Conservation (phyloP, 1,140 invertebrate species). For the Drosophila persimilis region DNA sequence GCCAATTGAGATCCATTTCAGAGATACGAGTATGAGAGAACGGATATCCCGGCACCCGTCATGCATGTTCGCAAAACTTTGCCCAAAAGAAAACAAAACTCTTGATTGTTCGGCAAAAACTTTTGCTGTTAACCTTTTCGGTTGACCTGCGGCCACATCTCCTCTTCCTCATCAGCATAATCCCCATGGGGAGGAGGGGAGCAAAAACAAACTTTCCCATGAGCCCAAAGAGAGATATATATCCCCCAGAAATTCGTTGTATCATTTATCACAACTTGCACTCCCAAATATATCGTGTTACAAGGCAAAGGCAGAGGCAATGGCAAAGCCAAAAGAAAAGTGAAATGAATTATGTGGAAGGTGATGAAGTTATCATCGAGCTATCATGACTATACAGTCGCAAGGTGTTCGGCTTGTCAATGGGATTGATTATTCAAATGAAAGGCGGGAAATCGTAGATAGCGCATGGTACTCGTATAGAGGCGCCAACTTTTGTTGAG, state of each 20-base stretch:
- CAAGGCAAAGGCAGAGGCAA: conserved; percentile 63
- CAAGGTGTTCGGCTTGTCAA: conserved; percentile 57
- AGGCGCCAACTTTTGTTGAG: conserved; percentile 42
- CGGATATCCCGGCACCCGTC: conserved; percentile 7
- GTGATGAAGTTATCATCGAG: conserved; percentile 62
- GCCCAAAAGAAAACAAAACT: conserved; percentile 44
- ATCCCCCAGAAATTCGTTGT: conserved; percentile 23
- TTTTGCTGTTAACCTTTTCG: conserved; percentile 56
- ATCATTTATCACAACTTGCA: conserved; percentile 73
- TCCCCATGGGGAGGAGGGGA: conserved; percentile 29
- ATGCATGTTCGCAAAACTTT: conserved; percentile 8
- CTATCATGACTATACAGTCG: conserved; percentile 33
- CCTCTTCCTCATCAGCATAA: conserved; percentile 42
- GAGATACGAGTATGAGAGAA: too few relatives aligned
- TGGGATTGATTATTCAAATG: conserved; percentile 67
- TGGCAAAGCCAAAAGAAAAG: conserved; percentile 45
- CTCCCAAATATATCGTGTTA: conserved; percentile 63
- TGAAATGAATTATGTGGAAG: conserved; percentile 49
- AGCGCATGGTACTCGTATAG: background rate
- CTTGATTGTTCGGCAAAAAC: conserved; percentile 36
- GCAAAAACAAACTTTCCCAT: conserved; percentile 45
- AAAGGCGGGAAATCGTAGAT: background rate
- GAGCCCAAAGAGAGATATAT: conserved; percentile 7
- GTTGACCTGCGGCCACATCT: conserved; percentile 23
- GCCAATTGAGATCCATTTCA: conserved; percentile 51